Conservation (phyloP, 1,140 invertebrate genomes). For the Pseudomyrmex sp. region DNA sequence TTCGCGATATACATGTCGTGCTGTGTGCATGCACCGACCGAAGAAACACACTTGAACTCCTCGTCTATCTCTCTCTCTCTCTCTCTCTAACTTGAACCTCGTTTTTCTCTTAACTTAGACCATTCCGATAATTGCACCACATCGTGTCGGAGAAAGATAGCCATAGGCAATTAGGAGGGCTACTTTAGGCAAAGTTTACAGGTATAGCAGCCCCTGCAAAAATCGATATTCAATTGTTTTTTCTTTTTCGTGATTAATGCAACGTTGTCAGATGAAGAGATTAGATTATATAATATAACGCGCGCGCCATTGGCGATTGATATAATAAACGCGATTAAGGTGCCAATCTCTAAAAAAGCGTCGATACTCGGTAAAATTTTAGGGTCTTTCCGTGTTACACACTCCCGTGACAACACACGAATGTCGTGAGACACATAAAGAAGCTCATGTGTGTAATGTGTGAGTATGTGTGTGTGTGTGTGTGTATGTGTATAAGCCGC, state of each 20-base stretch:
- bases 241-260: conserved; percentile 37
- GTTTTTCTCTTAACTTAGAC: conserved; percentile 59
- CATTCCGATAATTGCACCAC: conserved; percentile 65
- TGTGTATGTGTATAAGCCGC: conserved; percentile 1
- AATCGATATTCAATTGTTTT: conserved; percentile 71
- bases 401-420: conserved; percentile 46
- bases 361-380: conserved; percentile 59
- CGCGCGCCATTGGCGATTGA: background rate
- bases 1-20: conserved; percentile 51
- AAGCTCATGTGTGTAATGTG: background rate
- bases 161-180: conserved; percentile 73
- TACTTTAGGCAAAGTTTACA: conserved; percentile 74
- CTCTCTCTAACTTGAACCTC: conserved; percentile 53
- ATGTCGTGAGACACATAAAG: conserved; percentile 39
- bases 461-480: too few relatives aligned
- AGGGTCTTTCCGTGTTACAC: conserved; percentile 63
- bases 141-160: conserved; percentile 71
- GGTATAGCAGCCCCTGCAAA: conserved; percentile 74
- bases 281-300: conserved; percentile 24
- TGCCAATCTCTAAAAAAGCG: conserved; percentile 41
- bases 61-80: conserved; percentile 44
- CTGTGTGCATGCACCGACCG: conserved; percentile 34
- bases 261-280: conserved; percentile 33
- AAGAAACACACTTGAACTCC: conserved; percentile 52
- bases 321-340: background rate